Percentiles rank a stretch among this genome's conserved stretches.
Conservation (phyloP, 2,888 invertebrate genomes). For the Pterostichus niger region DNA sequence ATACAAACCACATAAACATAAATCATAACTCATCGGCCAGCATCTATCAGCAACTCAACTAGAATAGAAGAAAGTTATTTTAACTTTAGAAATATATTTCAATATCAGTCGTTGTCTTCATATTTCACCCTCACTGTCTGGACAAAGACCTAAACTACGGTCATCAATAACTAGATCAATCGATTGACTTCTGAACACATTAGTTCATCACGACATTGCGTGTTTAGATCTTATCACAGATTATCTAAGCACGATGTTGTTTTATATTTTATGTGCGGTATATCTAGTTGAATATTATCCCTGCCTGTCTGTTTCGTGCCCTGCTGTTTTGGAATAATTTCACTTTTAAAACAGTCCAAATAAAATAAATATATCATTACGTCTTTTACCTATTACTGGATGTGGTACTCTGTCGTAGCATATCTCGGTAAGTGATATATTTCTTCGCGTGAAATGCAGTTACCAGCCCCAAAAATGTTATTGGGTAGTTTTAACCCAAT, state of each 20-base stretch:
- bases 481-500: too few relatives aligned
- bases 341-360: too few relatives aligned
- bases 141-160: slow-evolving; percentile 10
- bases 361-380: too few relatives aligned
- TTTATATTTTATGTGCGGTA: slow-evolving; percentile 26
- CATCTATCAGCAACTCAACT: too few relatives aligned
- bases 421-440: too few relatives aligned
- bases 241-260: slow-evolving; percentile 35
- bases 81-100: neutral
- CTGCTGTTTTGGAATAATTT: neutral
- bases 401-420: too few relatives aligned
- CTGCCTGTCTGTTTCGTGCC: neutral
- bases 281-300: neutral
- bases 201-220: slow-evolving; percentile 16
- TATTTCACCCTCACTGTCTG: neutral
- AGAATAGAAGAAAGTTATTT: too few relatives aligned
- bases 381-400: too few relatives aligned
- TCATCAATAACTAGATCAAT: slow-evolving; percentile 34
- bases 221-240: slow-evolving; percentile 16
- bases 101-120: neutral
- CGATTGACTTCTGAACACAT: slow-evolving; percentile 5
- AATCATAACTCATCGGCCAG: too few relatives aligned
- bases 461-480: too few relatives aligned
- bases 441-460: too few relatives aligned
- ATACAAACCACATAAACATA: too few relatives aligned